Conservation (phyloP, 2,888 invertebrate species). For the Aproaerema taeniolella region DNA sequence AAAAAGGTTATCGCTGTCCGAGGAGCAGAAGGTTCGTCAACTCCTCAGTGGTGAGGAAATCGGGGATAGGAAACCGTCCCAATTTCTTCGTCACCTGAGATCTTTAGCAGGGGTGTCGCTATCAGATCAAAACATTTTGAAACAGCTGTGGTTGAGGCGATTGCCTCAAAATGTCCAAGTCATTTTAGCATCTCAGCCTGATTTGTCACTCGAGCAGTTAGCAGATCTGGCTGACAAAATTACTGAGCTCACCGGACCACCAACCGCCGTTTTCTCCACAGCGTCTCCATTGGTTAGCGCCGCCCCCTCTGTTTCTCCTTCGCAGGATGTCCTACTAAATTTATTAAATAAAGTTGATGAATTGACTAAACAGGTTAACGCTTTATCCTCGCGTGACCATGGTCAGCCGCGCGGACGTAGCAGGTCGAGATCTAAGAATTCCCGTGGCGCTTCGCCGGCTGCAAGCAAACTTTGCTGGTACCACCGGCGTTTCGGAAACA, state of each 20-base stretch:
- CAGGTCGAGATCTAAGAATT: neutral
- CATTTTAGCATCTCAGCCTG: neutral
- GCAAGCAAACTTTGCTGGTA: neutral
- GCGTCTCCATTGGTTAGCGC: no score
- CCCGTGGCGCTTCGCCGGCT: neutral
- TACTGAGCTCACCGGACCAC: neutral
- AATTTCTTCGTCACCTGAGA: no score
- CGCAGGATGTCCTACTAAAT: neutral
- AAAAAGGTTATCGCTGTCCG: conserved; percentile 7
- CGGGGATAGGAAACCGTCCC: no score
- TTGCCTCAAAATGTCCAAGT: neutral
- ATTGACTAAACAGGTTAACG: neutral
- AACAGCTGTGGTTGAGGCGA: no score
- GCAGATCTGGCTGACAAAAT: neutral
- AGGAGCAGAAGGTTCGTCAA: conserved; percentile 7
- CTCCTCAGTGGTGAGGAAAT: no score
- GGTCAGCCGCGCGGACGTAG: neutral
- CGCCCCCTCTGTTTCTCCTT: neutral
- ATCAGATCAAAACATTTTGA: neutral
- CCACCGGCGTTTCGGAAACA: neutral
- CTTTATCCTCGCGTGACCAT: neutral
- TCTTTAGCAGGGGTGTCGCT: neutral
- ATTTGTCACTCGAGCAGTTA: neutral
- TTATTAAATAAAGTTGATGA: neutral
- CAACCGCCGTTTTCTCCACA: no score